phyloP scores from a whole-genome alignment of 2,113 vertebrate genomes.

The Mormoops blainvillei region DNA sequence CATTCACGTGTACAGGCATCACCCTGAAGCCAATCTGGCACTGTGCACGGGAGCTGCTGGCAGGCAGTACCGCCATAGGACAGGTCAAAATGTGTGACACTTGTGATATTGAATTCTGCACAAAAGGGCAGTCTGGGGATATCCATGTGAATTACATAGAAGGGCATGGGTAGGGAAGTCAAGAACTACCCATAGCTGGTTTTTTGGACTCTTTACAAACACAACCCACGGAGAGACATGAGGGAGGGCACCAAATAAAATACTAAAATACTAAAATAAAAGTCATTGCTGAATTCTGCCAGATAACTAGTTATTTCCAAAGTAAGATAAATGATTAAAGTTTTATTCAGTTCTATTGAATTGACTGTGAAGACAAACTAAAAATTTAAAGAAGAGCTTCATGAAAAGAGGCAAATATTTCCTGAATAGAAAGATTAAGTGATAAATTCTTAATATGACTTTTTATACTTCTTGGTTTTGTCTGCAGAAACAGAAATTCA shows the following conservation, averaged over 20 bases:
- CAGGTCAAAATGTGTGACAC: not conserved
- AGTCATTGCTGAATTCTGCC: not conserved
- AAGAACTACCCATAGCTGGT: not conserved
- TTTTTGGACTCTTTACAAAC: not conserved
- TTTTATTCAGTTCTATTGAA: not conserved
- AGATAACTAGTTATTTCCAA: not conserved
- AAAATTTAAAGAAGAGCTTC: not conserved
- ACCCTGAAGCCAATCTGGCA: not conserved
- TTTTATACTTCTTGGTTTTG: not conserved
- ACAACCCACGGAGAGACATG: not conserved
- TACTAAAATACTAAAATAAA: not conserved
- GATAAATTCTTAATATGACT: not conserved
- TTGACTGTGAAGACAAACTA: slow-evolving; percentile 6
- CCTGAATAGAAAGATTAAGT: not conserved
- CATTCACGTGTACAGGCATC: not conserved
- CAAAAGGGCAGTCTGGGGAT: not conserved
- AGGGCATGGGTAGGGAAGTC: not conserved
- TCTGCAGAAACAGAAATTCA: not conserved
- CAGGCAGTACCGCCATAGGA: not conserved
- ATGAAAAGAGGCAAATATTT: not conserved
- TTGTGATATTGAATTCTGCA: not conserved
- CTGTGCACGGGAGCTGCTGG: not conserved
- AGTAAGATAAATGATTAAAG: not conserved
- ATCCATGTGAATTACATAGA: not conserved
- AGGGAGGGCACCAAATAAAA: not conserved